Percentiles rank a stretch among this genome's conserved stretches.
phyloP scores from a whole-genome alignment of 2,113 vertebrate genomes.

The Aegotheles bennettii region DNA sequence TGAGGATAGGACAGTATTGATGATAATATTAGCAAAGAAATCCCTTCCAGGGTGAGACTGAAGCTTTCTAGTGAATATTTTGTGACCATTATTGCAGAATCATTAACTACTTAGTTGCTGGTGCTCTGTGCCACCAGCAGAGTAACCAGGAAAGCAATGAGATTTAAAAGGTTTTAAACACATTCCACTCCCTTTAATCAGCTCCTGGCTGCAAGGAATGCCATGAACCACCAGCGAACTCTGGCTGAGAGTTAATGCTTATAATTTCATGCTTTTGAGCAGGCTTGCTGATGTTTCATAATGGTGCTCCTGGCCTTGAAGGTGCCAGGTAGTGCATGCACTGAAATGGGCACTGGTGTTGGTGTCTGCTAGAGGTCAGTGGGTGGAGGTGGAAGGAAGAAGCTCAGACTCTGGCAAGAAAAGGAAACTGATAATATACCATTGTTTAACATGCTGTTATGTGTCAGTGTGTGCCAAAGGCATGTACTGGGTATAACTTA shows the following conservation, averaged over 20 bases:
- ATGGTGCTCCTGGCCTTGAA: not conserved
- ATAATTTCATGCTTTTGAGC: not conserved
- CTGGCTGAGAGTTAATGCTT: not conserved
- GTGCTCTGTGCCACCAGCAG: not conserved
- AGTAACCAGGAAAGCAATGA: not conserved
- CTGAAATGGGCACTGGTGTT: not conserved
- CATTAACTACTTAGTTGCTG: not conserved
- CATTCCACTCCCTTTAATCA: not conserved
- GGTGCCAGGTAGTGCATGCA: not conserved
- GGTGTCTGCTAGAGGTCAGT: not conserved
- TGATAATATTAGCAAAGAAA: not conserved
- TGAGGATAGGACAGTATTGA: too few species aligned
- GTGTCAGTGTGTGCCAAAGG: not conserved
- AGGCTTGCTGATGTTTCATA: not conserved
- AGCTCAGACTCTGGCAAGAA: not conserved
- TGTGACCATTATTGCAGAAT: not conserved
- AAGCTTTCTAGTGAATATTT: not conserved
- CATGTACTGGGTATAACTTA: not conserved
- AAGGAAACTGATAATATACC: not conserved
- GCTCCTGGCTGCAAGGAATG: not conserved
- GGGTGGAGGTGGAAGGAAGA: not conserved
- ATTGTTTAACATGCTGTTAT: not conserved
- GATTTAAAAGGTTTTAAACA: not conserved
- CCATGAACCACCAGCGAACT: not conserved
- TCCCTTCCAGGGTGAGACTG: not conserved